phyloP scores from a whole-genome alignment of 2,113 vertebrate genomes.

The Ictidomys tridecemlineatus region DNA sequence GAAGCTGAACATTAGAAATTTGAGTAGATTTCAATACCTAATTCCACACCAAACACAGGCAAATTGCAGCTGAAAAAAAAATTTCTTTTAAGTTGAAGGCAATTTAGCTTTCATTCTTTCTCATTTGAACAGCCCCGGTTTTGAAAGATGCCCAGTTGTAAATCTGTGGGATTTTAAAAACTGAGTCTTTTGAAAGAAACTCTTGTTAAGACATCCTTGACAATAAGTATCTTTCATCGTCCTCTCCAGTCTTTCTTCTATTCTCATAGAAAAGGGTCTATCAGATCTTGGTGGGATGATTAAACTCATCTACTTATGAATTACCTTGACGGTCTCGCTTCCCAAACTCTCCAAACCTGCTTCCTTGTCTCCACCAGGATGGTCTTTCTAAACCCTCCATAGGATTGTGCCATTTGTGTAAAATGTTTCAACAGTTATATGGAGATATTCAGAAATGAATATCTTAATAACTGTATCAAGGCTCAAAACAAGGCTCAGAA shows the following conservation, averaged over 20 bases:
- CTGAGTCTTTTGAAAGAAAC: not conserved
- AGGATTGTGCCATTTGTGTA: not conserved
- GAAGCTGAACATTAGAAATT: slow-evolving; percentile 71
- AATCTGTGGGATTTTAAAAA: not conserved
- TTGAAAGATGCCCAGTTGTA: slow-evolving; percentile 32
- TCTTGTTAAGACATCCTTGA: not conserved
- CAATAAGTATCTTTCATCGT: not conserved
- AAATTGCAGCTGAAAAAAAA: slow-evolving; percentile 35
- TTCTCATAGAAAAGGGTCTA: not conserved
- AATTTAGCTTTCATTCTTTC: slow-evolving; percentile 46
- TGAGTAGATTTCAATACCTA: slow-evolving; percentile 68
- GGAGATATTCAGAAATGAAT: no score
- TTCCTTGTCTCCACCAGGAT: not conserved
- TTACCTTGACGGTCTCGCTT: not conserved
- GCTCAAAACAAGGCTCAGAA: not conserved
- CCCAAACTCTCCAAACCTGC: not conserved
- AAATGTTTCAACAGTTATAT: not conserved
- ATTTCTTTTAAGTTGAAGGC: not conserved
- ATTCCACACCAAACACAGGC: slow-evolving; percentile 45
- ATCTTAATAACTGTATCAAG: no score
- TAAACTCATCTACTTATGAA: not conserved
- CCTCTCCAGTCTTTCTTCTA: not conserved
- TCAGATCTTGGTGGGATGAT: not conserved
- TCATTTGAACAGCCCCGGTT: not conserved
- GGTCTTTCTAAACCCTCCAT: not conserved